Evolutionary conservation across 2,113 vertebrate species (phyloP).

Genomic region (Malurus melanocephalus): DNA sequence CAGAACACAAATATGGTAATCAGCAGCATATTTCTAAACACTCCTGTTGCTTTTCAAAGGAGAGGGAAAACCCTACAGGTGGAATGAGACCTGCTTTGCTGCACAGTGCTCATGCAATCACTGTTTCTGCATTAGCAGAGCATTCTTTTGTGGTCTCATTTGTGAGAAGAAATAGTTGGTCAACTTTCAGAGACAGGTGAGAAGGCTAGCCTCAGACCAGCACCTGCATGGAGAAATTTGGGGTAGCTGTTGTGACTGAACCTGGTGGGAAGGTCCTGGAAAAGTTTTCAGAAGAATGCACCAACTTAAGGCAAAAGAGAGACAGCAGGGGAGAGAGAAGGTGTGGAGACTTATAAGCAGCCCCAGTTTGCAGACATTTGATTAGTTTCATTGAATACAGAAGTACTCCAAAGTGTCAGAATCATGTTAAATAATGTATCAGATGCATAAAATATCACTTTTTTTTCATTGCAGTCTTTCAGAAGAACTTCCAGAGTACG

Average conservation of each 20-base stretch:
- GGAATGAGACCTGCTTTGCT: neutral
- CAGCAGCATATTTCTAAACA: conserved; percentile 33
- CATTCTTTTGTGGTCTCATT: neutral
- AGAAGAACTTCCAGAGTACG: neutral
- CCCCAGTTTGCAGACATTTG: neutral
- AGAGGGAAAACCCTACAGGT: neutral
- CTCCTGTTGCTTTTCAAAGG: conserved; percentile 3
- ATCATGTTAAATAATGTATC: neutral
- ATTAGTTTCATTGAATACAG: neutral
- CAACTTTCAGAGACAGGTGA: neutral
- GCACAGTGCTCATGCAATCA: rapidly evolving
- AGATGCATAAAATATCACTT: neutral
- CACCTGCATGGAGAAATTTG: neutral
- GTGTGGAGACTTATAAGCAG: neutral
- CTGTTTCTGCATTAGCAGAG: neutral
- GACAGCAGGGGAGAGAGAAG: rapidly evolving
- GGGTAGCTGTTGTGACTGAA: neutral
- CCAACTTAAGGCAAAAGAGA: neutral
- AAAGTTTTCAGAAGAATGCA: neutral
- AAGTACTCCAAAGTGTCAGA: neutral
- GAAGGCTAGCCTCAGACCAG: neutral
- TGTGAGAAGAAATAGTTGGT: neutral
- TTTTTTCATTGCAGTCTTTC: neutral
- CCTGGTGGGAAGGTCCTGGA: neutral
- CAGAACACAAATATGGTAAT: conserved; percentile 52